phyloP scores from a whole-genome alignment of 2,888 invertebrate genomes.

The Limnephilus marmoratus region DNA sequence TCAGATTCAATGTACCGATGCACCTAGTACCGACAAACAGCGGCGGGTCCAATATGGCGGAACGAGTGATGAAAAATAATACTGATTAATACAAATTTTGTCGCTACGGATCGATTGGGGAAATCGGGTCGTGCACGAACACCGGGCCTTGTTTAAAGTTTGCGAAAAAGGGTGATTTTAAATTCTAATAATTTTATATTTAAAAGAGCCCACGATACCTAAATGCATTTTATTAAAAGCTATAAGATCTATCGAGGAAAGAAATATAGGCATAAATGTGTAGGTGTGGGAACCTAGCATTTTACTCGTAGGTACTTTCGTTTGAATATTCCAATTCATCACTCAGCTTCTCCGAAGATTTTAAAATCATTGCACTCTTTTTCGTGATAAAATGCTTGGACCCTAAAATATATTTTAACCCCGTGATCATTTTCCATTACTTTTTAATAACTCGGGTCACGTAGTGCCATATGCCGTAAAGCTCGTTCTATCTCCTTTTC shows the following conservation, averaged over 20 bases:
- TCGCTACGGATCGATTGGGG: not conserved
- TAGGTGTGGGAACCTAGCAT: not conserved
- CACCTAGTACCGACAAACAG: constrained; percentile 22
- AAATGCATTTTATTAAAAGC: not conserved
- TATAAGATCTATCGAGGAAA: not conserved
- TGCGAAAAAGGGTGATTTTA: not conserved
- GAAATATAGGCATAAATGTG: not conserved
- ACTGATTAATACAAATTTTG: not conserved
- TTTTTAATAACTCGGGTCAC: no score
- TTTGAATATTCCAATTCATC: not conserved
- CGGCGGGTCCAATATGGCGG: constrained; percentile 22
- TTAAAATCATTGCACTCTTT: no score
- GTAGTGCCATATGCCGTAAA: no score
- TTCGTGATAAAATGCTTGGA: no score
- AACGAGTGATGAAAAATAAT: constrained; percentile 27
- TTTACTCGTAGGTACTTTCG: not conserved
- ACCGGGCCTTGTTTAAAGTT: not conserved
- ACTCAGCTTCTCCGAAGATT: not conserved
- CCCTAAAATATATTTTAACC: no score
- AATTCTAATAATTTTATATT: not conserved
- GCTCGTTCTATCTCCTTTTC: no score
- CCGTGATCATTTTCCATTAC: no score
- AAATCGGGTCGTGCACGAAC: not conserved
- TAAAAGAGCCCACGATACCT: no score
- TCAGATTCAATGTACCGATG: constrained; percentile 31